phyloP scores from a whole-genome alignment of 2,888 invertebrate genomes.

The Thereva unica region DNA sequence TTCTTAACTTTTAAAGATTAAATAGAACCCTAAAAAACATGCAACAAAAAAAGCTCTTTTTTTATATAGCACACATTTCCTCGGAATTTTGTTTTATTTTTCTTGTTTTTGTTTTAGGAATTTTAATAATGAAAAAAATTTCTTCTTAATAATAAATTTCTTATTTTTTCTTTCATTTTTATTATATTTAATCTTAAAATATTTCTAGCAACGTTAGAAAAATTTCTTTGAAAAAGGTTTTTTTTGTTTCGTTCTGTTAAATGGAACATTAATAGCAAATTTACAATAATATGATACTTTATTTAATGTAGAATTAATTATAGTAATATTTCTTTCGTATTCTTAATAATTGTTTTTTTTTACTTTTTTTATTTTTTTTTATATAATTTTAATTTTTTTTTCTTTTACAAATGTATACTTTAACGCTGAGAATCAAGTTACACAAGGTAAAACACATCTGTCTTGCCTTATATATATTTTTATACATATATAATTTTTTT shows the following conservation, averaged over 20 bases:
- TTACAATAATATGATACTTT: conserved; percentile 9
- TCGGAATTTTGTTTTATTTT: neutral
- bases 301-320: conserved; percentile 4
- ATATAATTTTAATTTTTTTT: neutral
- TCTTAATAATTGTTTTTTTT: conserved; percentile 11
- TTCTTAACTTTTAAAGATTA: conserved; percentile 9
- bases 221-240: conserved; percentile 18
- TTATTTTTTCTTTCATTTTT: too few species aligned
- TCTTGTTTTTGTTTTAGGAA: conserved; percentile 18
- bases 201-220: conserved; percentile 4
- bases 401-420: too few species aligned
- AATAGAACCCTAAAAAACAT: conserved; percentile 14
- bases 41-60: conserved; percentile 23
- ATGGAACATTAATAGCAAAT: conserved; percentile 6
- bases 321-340: neutral
- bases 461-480: neutral
- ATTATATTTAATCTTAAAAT: neutral
- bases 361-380: neutral
- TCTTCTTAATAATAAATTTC: neutral
- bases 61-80: conserved; percentile 8
- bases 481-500: neutral
- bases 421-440: too few species aligned
- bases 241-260: neutral
- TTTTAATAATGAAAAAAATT: conserved; percentile 16
- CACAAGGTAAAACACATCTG: neutral